A percentile compares a stretch with the other conserved stretches of the same genome.
Conservation (phyloP, 2,797 vertebrate species). For the Petrocephalus schoutedeni region DNA sequence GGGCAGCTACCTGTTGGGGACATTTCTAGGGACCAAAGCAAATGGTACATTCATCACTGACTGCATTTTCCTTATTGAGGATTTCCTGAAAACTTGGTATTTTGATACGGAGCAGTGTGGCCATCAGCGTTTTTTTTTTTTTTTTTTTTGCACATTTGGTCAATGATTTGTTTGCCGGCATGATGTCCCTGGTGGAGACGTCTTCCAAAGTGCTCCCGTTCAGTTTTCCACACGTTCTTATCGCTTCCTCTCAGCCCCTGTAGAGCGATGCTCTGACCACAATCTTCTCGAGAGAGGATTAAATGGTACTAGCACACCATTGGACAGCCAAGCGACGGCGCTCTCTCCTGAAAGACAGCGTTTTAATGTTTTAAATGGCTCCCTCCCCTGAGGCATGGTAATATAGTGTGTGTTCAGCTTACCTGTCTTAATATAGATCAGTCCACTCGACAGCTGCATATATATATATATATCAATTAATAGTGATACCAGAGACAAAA, state of each 20-base stretch:
- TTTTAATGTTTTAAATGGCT: neutral
- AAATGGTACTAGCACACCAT: neutral
- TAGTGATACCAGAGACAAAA: slow-evolving; percentile 51
- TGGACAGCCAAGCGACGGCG: neutral
- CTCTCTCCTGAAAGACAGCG: neutral
- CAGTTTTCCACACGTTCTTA: slow-evolving; percentile 27
- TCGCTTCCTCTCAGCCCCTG: neutral
- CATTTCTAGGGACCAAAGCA: neutral
- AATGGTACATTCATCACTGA: neutral
- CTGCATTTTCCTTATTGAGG: neutral
- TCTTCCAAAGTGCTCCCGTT: slow-evolving; percentile 37
- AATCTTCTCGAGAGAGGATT: neutral
- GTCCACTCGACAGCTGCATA: slow-evolving; percentile 51
- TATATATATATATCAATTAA: slow-evolving; percentile 59
- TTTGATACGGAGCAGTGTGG: neutral
- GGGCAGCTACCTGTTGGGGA: neutral
- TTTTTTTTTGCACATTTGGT: neutral
- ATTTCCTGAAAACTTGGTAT: neutral
- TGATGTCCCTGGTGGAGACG: neutral
- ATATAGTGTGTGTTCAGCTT: slow-evolving; percentile 38
- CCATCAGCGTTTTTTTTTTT: neutral
- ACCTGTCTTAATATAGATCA: slow-evolving; percentile 38
- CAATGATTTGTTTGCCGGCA: neutral
- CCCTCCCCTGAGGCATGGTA: slow-evolving; percentile 27
- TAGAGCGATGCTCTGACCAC: neutral